Evolutionary conservation across 2,113 vertebrate species (phyloP), one percentile per base, ranked within the genome.

Genomic region (Cairina moschata): DNA sequence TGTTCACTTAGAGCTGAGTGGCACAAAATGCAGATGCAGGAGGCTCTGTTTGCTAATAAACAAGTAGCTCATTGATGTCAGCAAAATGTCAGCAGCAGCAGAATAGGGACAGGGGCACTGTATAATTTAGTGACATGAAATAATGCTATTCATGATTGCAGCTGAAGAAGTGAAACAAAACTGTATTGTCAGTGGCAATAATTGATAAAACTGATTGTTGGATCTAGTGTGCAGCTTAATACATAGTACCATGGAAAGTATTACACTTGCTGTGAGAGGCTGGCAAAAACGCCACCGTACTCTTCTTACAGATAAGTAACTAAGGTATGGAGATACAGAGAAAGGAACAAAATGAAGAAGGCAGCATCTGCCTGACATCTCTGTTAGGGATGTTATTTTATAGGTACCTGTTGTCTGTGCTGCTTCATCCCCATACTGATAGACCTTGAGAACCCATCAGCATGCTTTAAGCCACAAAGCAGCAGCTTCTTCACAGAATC

Each of bases 401-500:
- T 40, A 0, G 0, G 2, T 82, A 16, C 2, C 11, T 74, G 1
- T 63, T 71, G 59, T 23, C n/a, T 31, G 1, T 67, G 22, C 18
- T 78, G 23, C 36, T 67, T 84, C 48, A 4, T 25, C 31, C 78
- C 60, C 8, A 1, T 66, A 20, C 40, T 1, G 4, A 0, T 25
- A 69, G 6, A 11, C 21, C 26, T 59, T 31, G 14, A 50, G 31
- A 59, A 16, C 17, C 75, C 31, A 4, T 55, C 25, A 8, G 4
- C 23, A 2, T 46, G 16, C 36, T 79, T 87, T 48, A 83, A 60
- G 13, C 42, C 9, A 21, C 29, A 25, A 17, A 62, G 26, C 59
- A 46, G 65, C 42, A 82, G 8, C n/a, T 63, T 25, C 50, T 36
- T 36, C 36, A 36, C 36, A 36, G 36, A 36, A 36, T 36, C 36